Percentiles rank a stretch among this genome's conserved stretches.
Evolutionary conservation across 1,140 invertebrate species (phyloP).

Genomic region (Zaprionus nigranus): DNA sequence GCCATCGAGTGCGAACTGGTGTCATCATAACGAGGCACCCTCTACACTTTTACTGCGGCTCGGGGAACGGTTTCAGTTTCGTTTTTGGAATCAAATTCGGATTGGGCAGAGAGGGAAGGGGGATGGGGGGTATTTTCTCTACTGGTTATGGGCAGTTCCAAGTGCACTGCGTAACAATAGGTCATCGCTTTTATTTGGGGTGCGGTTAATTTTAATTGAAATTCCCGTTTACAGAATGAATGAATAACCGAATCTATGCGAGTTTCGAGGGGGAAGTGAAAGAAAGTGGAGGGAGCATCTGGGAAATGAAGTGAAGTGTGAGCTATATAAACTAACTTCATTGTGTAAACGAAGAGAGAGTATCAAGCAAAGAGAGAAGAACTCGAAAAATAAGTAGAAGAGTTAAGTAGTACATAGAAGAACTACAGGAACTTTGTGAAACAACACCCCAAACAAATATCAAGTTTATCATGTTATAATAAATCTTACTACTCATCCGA

Average conservation of each 20-base stretch:
- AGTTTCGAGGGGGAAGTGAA: not conserved
- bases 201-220: constrained; percentile 34
- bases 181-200: constrained; percentile 22
- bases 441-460: no score
- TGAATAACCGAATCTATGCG: constrained; percentile 3
- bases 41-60: not conserved
- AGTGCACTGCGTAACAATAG: constrained; percentile 22
- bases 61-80: not conserved
- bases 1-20: constrained; percentile 4
- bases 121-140: not conserved
- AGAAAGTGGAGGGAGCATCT: not conserved
- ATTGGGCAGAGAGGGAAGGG: not conserved
- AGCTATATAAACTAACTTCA: not conserved
- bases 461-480: not conserved
- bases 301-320: not conserved
- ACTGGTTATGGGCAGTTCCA: constrained; percentile 19
- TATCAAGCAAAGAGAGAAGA: not conserved
- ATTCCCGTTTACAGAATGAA: constrained; percentile 10
- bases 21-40: constrained; percentile 9
- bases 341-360: not conserved
- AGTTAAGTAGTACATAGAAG: not conserved
- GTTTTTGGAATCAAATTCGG: not conserved
- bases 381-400: not conserved
- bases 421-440: not conserved
- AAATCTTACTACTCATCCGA: no score